phyloP scores from a whole-genome alignment of 2,797 vertebrate species.

The Siniperca scherzeri region DNA sequence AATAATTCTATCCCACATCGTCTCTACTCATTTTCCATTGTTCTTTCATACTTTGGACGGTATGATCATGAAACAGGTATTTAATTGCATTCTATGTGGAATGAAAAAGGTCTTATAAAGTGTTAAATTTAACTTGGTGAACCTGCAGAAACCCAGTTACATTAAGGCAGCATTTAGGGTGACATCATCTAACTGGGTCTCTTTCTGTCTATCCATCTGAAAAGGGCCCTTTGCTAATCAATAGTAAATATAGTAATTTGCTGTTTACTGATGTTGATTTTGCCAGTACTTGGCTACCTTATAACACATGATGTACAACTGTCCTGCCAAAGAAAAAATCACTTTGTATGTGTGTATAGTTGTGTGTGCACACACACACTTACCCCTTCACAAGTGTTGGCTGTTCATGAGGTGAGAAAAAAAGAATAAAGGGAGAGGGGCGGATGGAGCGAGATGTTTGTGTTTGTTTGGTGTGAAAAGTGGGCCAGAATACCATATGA shows the following conservation, averaged over 20 bases:
- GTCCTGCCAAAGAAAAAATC: not conserved
- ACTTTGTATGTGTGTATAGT: not conserved
- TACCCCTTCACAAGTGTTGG: not conserved
- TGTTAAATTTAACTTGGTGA: not conserved
- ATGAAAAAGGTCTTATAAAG: no score
- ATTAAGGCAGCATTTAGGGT: no score
- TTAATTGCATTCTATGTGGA: not conserved
- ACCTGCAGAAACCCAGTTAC: not conserved
- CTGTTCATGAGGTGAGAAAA: constrained; percentile 25
- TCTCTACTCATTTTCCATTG: not conserved
- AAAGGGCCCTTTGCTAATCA: not conserved
- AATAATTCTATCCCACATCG: not conserved
- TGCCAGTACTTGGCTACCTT: not conserved
- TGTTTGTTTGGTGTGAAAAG: constrained; percentile 58
- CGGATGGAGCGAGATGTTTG: constrained; percentile 34
- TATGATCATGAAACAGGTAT: not conserved
- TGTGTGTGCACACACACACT: not conserved
- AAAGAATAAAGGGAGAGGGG: constrained; percentile 27
- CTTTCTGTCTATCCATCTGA: not conserved
- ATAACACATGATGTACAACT: not conserved
- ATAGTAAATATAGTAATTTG: not conserved
- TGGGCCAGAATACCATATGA: constrained; percentile 61
- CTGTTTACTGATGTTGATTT: not conserved
- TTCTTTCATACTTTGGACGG: not conserved
- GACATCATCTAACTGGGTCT: not conserved